These are phyloP conservation scores for Molossus molossus DNA, from an alignment of 2,797 vertebrate genomes.

Conservation along the genomic window DNA sequence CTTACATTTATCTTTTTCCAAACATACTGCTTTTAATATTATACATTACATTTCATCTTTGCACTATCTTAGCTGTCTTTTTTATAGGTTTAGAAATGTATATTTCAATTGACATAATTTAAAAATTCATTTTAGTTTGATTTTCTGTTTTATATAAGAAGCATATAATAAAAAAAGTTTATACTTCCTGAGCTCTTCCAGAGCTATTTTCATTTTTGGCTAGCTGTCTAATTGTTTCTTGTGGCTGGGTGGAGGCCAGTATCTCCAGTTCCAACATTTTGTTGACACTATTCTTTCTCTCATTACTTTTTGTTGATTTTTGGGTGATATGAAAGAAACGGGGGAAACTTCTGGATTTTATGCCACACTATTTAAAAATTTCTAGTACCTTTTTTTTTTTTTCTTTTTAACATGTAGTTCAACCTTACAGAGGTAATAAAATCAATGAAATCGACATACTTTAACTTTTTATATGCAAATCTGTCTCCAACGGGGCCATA, in stretches of 20 bases:
- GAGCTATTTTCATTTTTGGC: background rate
- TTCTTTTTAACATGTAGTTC: background rate
- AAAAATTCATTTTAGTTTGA: background rate
- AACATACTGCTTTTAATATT: background rate
- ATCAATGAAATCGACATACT: background rate
- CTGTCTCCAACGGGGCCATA: background rate
- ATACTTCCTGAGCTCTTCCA: background rate
- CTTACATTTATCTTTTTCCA: background rate
- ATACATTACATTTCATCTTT: background rate
- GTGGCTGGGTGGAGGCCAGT: rapidly evolving
- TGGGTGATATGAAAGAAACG: background rate
- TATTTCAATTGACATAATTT: background rate
- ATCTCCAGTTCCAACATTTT: background rate
- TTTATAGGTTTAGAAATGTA: background rate
- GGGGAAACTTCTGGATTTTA: background rate
- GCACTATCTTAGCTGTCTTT: background rate
- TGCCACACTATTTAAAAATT: background rate
- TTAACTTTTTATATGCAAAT: background rate
- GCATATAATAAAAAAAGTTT: background rate
- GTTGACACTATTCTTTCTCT: background rate
- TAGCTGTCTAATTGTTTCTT: background rate
- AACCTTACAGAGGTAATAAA: background rate
- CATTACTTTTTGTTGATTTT: background rate
- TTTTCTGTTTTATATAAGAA: background rate
- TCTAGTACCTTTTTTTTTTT: background rate